Evolutionary conservation across 2,113 vertebrate species (phyloP).

Genomic region (Cavia aperea): DNA sequence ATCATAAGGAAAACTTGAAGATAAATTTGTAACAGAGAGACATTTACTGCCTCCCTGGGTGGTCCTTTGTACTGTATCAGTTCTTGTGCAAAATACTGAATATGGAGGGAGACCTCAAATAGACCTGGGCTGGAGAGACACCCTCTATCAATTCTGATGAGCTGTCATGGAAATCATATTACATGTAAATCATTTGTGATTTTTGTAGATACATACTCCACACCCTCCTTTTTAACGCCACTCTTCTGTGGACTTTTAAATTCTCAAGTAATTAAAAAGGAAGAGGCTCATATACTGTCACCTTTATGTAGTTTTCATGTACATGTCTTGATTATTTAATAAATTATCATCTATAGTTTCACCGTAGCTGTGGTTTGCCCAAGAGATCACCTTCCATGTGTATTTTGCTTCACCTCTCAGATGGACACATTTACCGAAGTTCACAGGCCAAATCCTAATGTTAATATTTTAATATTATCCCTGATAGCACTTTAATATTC

Average conservation of each 20-base stretch:
- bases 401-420: constrained; percentile 31
- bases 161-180: not conserved
- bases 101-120: not conserved
- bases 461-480: constrained; percentile 22
- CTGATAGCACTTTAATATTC: constrained; percentile 35
- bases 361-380: not conserved
- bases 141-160: not conserved
- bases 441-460: not conserved
- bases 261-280: constrained; percentile 29
- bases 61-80: not conserved
- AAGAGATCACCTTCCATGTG: not conserved
- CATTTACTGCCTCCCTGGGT: not conserved
- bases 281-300: constrained; percentile 1
- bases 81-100: not conserved
- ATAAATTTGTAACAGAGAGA: not conserved
- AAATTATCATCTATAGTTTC: constrained; percentile 12
- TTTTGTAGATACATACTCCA: not conserved
- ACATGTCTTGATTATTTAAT: constrained; percentile 23
- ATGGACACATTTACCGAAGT: not conserved
- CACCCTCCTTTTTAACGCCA: not conserved
- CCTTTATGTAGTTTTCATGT: not conserved
- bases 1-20: not conserved
- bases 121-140: not conserved
- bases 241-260: constrained; percentile 11
- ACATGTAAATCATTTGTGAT: not conserved